Evolutionary conservation across 2,888 invertebrate species (phyloP), one percentile per base, ranked within the genome.

Genomic region (Fragum sueziense): DNA sequence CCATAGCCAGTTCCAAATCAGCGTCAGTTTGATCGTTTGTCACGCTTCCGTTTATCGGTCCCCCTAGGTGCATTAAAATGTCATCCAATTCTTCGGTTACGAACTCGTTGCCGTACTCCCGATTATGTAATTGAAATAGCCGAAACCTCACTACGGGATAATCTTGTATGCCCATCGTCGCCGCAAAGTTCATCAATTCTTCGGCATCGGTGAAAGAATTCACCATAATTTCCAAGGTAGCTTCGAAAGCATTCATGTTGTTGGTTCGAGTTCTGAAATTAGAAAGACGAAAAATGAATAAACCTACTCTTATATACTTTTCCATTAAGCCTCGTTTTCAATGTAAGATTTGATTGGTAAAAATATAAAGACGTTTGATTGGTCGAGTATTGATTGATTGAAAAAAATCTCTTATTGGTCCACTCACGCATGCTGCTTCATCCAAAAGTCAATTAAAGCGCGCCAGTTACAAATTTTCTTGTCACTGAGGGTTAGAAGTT

Each of bases 221-320:
- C 22, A 74, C 41, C 59, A 65, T 34, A 14, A 20, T 74, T 29
- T 74, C 68, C 11, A 57, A 57, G 11, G 31, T 20, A 72, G 41
- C 62, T 62, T 61, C 72, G n/a, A n/a, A n/a, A n/a, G n/a, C n/a
- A n/a, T n/a, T n/a, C 72, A 72, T 62, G 72, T 72, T 72, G 72
- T 7, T 47, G 11, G 41, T 72, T 51, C 25, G 27, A 71, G n/a
- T 34, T 71, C 71, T 34, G 47, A 59, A 34, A 9, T 71, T 37
- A 71, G 59, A 71, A 71, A 59, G 57, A 71, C 17, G 1, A 20
- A 27, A 22, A n/a, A 31, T 6, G 41, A 27, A 14, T 22, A 33
- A 14, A 33, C 22, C 4, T 47, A 20, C 34, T 70, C 70, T 70
- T 70, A 52, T 33, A 70, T 54, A 70, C 70, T 51, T 52, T 62